Evolutionary conservation across 2,888 invertebrate genomes (phyloP).

Genomic region (Cerceris ruficornis): DNA sequence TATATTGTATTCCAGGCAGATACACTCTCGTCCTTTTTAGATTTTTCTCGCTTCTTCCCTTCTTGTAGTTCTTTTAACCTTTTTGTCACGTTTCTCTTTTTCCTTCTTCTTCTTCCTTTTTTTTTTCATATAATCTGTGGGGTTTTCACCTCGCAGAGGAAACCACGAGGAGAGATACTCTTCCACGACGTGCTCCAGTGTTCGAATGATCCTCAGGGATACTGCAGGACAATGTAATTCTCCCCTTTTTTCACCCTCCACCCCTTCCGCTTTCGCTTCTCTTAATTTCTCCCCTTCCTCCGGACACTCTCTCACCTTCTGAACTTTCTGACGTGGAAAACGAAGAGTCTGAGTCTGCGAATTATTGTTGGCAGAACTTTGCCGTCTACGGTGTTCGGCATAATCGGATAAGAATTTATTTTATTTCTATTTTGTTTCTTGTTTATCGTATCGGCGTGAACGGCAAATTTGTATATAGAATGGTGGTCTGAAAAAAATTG

Average conservation of each 20-base stretch:
- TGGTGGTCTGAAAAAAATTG: too few relatives aligned
- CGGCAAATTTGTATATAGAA: too few relatives aligned
- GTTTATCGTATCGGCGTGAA: too few relatives aligned
- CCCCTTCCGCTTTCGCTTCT: neutral
- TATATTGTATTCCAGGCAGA: neutral
- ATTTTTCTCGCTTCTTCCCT: neutral
- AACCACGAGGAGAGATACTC: conserved; percentile 2
- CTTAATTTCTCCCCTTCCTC: conserved; percentile 12
- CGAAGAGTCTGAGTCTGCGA: conserved; percentile 13
- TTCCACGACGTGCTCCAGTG: conserved; percentile 14
- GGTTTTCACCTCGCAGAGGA: neutral
- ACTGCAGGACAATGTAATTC: conserved; percentile 21
- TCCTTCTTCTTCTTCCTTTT: neutral
- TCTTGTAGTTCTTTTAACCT: conserved; percentile 9
- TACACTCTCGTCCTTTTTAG: neutral
- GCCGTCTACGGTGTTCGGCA: too few relatives aligned
- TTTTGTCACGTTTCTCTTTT: neutral
- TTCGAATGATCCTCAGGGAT: conserved; percentile 26
- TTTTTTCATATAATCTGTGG: neutral
- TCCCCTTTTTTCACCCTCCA: neutral
- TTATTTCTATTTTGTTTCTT: too few relatives aligned
- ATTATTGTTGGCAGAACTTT: conserved; percentile 11
- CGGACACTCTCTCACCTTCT: neutral
- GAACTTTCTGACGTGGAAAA: conserved; percentile 1
- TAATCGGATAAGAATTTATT: too few relatives aligned